Percentiles rank a stretch among this genome's conserved stretches.
These are phyloP conservation scores for Promerops cafer DNA, from an alignment of 2,113 vertebrate genomes.

Conservation along the genomic window DNA sequence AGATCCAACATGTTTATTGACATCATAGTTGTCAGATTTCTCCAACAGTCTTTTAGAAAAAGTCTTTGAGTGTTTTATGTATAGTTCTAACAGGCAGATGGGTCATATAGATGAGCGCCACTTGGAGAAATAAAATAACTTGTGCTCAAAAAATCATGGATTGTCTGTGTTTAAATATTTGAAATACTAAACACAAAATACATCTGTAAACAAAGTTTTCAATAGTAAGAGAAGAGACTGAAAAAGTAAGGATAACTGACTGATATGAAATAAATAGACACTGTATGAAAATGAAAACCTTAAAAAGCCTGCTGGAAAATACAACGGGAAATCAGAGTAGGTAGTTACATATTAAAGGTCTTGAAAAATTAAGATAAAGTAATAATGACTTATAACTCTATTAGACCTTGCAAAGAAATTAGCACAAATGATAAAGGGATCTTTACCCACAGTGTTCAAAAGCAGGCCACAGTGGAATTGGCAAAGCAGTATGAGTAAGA, in stretches of 20 bases:
- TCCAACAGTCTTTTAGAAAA: not conserved
- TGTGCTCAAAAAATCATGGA: not conserved
- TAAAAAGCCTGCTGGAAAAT: not conserved
- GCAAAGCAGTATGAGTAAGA: not conserved
- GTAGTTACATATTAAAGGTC: not conserved
- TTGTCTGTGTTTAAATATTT: not conserved
- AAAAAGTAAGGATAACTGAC: not conserved
- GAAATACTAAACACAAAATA: not conserved
- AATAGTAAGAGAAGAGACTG: not conserved
- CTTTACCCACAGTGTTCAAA: not conserved
- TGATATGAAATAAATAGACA: not conserved
- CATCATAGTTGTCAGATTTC: not conserved
- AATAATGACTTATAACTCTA: not conserved
- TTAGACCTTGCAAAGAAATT: not conserved
- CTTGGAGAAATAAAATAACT: not conserved
- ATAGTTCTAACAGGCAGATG: not conserved
- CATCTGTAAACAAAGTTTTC: not conserved
- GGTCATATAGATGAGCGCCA: not conserved
- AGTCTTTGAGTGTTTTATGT: not conserved
- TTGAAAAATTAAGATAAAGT: not conserved
- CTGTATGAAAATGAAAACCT: not conserved
- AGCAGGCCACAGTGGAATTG: not conserved
- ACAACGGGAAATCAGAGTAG: not conserved
- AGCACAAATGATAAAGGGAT: not conserved
- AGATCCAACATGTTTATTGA: not conserved